Conservation (phyloP, 2,113 vertebrate genomes). For the pig (Sus scrofa) region DNA sequence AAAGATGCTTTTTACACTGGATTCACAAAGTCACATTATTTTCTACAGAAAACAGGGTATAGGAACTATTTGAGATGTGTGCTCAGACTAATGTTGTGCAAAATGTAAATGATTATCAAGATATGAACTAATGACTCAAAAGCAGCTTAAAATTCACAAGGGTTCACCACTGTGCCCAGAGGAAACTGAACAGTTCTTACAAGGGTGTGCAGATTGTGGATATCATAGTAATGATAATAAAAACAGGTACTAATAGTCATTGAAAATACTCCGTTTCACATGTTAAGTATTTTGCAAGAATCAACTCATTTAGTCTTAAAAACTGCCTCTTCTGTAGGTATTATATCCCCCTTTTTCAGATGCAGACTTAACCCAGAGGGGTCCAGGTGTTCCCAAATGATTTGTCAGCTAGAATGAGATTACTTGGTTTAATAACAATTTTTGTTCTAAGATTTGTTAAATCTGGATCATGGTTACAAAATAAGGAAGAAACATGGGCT, state of each 20-base stretch:
- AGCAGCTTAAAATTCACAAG: not conserved
- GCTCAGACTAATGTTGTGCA: not conserved
- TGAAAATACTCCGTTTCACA: not conserved
- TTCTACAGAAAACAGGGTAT: not conserved
- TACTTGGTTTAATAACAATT: not conserved
- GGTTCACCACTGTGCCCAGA: not conserved
- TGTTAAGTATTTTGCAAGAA: constrained; percentile 41
- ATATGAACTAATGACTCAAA: not conserved
- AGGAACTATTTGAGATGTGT: not conserved
- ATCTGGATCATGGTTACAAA: not conserved
- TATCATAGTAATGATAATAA: not conserved
- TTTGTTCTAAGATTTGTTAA: not conserved
- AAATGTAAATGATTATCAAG: constrained; percentile 13
- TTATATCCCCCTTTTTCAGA: not conserved
- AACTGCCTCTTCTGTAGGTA: not conserved
- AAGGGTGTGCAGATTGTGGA: not conserved
- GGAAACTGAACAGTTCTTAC: constrained; percentile 27
- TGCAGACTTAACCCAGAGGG: not conserved
- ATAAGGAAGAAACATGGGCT: not conserved
- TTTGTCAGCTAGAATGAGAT: not conserved
- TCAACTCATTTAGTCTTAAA: constrained; percentile 47
- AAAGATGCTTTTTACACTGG: not conserved
- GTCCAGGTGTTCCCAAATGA: not conserved
- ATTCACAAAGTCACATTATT: not conserved
- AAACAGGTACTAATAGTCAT: not conserved